Evolutionary conservation across 2,797 vertebrate genomes (phyloP), one percentile per base, ranked within the genome.

Genomic region (Tamandua tetradactyla): DNA sequence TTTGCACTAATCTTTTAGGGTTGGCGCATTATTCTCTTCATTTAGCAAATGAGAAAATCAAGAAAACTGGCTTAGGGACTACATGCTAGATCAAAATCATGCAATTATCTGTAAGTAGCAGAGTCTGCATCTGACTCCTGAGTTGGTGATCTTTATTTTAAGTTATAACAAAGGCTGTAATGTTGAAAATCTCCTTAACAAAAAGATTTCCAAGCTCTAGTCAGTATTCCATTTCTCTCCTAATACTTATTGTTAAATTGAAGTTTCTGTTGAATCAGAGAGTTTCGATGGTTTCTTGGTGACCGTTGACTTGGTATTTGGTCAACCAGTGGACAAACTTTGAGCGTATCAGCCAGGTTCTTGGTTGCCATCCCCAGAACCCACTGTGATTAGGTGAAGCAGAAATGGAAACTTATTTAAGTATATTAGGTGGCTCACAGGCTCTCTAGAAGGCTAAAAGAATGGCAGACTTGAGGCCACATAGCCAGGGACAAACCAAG

Each of bases 181-280:
- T 42, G 55, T 57, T 75, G 72, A 85, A 93, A 95, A 93, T 80
- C 42, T 78, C 37, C 55, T 68, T 79, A 74, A 52, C 57, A 52
- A 47, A 55, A 66, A 62, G 13, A 88, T 40, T 69, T 61, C 55
- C 27, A 35, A 27, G 32, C 87, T 27, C 72, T 23, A 49, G 20
- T 76, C 71, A 93, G 6, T 75, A 7, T 22, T 80, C 14, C 42
- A 35, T 80, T 68, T 89, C 27, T 84, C 61, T 83, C n/a, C 37
- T 57, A 75, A 85, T 37, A 62, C 3, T 22, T 75, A 87, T 68
- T n/a, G 57, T 75, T 57, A 42, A 32, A 18, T 22, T 80, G 74
- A 74, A 7, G 3, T 85, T 74, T 74, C 55, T 32, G 30, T 57
- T 69, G 80, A 85, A 75, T 62, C 69, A 80, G 37, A 93, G 59